Base-by-base conservation (phyloP, 1,140 invertebrate genomes). In the Bombus superbus region DNA sequence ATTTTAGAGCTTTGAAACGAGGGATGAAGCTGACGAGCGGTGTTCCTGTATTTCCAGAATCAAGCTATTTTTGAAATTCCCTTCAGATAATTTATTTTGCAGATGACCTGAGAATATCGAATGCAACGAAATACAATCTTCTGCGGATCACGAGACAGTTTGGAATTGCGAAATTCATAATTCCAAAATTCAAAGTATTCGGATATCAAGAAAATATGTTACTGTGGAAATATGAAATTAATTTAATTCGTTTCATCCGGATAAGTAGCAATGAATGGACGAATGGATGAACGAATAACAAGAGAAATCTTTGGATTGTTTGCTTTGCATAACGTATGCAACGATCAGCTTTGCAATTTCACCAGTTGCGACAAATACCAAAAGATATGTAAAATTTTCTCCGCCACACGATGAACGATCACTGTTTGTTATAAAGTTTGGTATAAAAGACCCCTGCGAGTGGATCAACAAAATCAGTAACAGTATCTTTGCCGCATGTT, bases 311-410 rank as follows among this genome's bases (percentile, higher is more conserved):
- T 25, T 22, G 13, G 25, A 64, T 32, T 80, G 59, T 85, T 74
- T 72, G 22, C n/a, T 53, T 44, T 22, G 18, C 5, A 83, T 35
- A 68, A 47, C 35, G 35, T 25, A n/a, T 35, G 5, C 13, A 72
- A 72, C 40, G 38, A n/a, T 25, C 25, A 42, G 10, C 18, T 40
- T 47, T 85, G 83, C 25, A 32, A 32, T 32, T 6, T 80, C 42
- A n/a, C 73, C 76, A 32, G 5, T 25, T 47, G 83, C 38, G 40
- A 72, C 32, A 25, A 80, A 8, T 59, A 64, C 15, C 44, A 83
- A 13, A 28, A 74, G 66, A 74, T 78, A 38, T 40, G 10, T 11
- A 22, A 57, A 8, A 74, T 62, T 69, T 82, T 86, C 62, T 62
- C 38, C 57, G 9, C n/a, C 79, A 68, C 28, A 28, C 28, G 44